Conservation (phyloP, 2,113 vertebrate species). For the Euleptes europaea region DNA sequence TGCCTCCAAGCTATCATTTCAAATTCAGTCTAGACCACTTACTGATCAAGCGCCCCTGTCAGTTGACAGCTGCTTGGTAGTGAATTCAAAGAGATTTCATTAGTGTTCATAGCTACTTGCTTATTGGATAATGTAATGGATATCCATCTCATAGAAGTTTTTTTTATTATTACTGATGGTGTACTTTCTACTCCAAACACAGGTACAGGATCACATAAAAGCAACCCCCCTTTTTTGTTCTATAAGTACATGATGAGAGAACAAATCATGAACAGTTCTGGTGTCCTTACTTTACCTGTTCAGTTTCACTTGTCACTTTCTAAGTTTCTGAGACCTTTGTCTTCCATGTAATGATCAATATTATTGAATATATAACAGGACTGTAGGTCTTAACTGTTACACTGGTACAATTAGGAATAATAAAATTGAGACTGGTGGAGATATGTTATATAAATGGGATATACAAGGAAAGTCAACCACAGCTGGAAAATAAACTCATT, state of each 20-base stretch:
- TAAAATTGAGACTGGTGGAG: constrained; percentile 42
- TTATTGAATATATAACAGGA: neutral
- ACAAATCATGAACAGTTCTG: neutral
- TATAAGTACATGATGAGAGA: accelerated
- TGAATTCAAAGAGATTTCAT: constrained; percentile 26
- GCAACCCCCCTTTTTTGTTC: constrained; percentile 3
- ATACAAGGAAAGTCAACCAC: constrained; percentile 25
- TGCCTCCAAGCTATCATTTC: constrained; percentile 49
- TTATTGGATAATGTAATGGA: constrained; percentile 12
- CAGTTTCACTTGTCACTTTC: neutral
- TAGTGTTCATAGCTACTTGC: constrained; percentile 2
- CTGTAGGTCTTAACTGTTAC: constrained; percentile 34
- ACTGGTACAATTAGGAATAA: constrained; percentile 42
- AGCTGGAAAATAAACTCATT: constrained; percentile 33
- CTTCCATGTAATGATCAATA: neutral
- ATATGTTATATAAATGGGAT: constrained; percentile 14
- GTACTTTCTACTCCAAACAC: constrained; percentile 21
- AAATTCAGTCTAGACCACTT: constrained; percentile 33
- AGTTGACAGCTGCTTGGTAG: constrained; percentile 36
- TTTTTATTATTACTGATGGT: constrained; percentile 15
- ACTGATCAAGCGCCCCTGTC: constrained; percentile 19
- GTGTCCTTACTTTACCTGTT: neutral
- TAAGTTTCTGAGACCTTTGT: neutral
- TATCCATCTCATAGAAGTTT: neutral
- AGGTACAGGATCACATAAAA: constrained; percentile 23